Evolutionary conservation across 1,140 invertebrate species (phyloP).

Genomic region (Drosophila aff.): DNA sequence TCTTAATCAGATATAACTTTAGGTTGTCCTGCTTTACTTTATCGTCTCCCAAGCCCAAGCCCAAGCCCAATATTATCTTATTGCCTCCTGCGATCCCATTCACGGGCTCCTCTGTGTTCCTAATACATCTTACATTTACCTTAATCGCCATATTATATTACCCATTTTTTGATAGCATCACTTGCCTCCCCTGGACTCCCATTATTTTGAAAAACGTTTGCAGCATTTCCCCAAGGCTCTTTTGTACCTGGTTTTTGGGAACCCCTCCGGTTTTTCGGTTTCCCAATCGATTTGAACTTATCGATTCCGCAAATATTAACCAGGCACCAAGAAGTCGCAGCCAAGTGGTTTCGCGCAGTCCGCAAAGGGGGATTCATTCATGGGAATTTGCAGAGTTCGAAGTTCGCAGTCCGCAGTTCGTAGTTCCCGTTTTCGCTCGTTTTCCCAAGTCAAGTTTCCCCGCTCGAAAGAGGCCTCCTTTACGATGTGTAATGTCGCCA

Average conservation of each 20-base stretch:
- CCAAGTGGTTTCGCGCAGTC: constrained; percentile 14
- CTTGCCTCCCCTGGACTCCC: neutral
- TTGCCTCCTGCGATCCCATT: neutral
- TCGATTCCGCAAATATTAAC: constrained; percentile 58
- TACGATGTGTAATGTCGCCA: constrained; percentile 28
- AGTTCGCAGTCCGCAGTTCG: neutral
- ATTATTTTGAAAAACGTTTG: constrained; percentile 2
- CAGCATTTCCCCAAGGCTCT: constrained; percentile 4
- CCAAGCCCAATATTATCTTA: neutral
- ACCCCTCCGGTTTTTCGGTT: neutral
- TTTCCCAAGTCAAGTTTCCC: constrained; percentile 7
- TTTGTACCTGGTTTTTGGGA: neutral
- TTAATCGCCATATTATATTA: neutral
- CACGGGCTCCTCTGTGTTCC: neutral
- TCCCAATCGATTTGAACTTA: constrained; percentile 47
- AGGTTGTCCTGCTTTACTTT: constrained; percentile 9
- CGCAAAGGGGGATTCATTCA: constrained; percentile 23
- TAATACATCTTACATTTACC: neutral
- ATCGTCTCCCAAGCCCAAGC: constrained; percentile 9
- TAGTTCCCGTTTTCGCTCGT: constrained; percentile 15
- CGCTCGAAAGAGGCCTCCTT: constrained; percentile 6
- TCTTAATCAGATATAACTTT: neutral
- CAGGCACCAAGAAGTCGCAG: constrained; percentile 45
- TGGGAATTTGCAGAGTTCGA: neutral
- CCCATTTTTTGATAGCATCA: neutral